Conservation (phyloP, 2,888 invertebrate genomes). For the Leptopilina syphax region DNA sequence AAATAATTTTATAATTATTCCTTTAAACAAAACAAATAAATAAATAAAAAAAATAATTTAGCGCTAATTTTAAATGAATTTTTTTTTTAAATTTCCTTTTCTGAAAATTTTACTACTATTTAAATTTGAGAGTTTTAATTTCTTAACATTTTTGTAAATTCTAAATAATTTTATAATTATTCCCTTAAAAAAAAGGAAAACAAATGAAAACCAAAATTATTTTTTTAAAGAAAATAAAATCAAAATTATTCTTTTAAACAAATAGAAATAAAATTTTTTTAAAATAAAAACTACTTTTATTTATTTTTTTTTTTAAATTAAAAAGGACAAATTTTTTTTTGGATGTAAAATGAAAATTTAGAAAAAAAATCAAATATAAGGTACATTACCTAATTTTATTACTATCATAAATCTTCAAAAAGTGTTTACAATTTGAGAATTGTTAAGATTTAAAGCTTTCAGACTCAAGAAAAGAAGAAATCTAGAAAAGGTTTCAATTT, state of each 20-base stretch:
- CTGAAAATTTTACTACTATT: too few species aligned
- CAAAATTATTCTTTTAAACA: too few species aligned
- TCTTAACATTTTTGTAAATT: too few species aligned
- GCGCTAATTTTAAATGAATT: not conserved
- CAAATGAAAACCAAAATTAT: too few species aligned
- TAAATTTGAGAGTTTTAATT: too few species aligned
- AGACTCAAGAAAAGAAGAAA: constrained; percentile 24
- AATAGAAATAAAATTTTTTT: not conserved
- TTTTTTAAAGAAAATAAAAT: too few species aligned
- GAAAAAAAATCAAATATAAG: constrained; percentile 29
- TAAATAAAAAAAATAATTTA: not conserved
- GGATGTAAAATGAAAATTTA: not conserved
- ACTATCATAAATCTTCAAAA: constrained; percentile 36
- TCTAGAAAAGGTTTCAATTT: constrained; percentile 17
- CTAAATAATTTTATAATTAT: too few species aligned
- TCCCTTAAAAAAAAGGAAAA: not conserved
- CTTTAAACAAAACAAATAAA: not conserved
- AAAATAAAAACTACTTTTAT: not conserved
- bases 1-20: too few species aligned
- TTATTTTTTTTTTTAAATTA: not conserved
- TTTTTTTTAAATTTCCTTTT: too few species aligned
- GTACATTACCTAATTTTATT: constrained; percentile 40
- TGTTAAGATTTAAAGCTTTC: constrained; percentile 38
- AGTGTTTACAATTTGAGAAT: constrained; percentile 37
- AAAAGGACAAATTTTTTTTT: not conserved